Conservation (phyloP, 2,888 invertebrate genomes). For the Agrotis puta region DNA sequence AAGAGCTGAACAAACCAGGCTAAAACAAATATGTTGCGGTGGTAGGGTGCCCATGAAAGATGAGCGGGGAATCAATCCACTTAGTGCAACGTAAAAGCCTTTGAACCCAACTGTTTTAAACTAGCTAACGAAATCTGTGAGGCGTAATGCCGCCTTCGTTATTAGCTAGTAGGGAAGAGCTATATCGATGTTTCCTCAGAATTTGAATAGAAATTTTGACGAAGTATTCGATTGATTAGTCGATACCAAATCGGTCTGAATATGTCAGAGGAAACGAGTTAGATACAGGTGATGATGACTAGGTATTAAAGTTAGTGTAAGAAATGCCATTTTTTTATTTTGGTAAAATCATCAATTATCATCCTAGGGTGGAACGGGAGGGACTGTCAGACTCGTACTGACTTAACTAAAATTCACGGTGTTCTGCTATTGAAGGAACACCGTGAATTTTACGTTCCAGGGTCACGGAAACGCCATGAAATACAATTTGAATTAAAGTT, state of each 20-base stretch:
- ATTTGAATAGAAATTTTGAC: background rate
- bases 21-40: slow-evolving; percentile 27
- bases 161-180: slow-evolving; percentile 28
- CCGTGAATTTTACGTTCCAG: too few relatives aligned
- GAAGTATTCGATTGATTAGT: background rate
- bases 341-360: too few relatives aligned
- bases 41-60: slow-evolving; percentile 33
- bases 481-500: too few relatives aligned
- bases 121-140: slow-evolving; percentile 53
- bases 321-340: too few relatives aligned
- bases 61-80: slow-evolving; percentile 49
- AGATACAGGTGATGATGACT: background rate
- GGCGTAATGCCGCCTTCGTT: slow-evolving; percentile 39
- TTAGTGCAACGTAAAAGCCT: slow-evolving; percentile 47
- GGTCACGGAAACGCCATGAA: too few relatives aligned
- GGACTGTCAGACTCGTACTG: too few relatives aligned
- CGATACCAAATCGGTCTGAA: background rate
- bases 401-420: too few relatives aligned
- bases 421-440: too few relatives aligned
- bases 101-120: slow-evolving; percentile 54
- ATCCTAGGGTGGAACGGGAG: too few relatives aligned
- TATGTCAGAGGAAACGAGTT: background rate
- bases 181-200: background rate
- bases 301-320: background rate
- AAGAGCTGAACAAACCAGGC: slow-evolving; percentile 25